Conservation (phyloP, 2,888 invertebrate species). For the Dryococelus australis region DNA sequence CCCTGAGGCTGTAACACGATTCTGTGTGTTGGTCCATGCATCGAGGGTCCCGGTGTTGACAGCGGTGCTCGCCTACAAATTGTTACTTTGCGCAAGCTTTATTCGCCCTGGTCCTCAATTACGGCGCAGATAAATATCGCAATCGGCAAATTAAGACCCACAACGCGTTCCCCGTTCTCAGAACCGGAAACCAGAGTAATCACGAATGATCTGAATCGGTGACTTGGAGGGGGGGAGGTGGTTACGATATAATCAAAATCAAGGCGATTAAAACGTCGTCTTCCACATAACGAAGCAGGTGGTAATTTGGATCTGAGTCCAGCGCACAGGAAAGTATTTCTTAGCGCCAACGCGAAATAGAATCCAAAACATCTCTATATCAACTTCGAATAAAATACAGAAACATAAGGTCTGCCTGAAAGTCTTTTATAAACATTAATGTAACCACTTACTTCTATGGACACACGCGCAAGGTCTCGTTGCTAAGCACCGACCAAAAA, state of each 20-base stretch:
- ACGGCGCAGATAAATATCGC: neutral
- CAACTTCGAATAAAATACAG: neutral
- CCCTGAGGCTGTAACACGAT: neutral
- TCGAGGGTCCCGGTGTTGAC: neutral
- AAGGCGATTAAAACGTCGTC: neutral
- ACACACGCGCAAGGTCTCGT: too few relatives aligned
- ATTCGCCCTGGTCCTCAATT: neutral
- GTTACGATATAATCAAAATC: neutral
- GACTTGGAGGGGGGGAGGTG: too few relatives aligned
- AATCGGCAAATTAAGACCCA: neutral
- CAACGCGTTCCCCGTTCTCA: neutral
- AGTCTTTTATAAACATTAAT: too few relatives aligned
- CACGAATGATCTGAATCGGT: neutral
- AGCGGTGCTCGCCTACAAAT: neutral
- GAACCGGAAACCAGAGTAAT: neutral
- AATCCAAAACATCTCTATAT: neutral
- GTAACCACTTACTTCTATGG: too few relatives aligned
- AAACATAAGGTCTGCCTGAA: too few relatives aligned
- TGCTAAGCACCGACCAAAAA: too few relatives aligned
- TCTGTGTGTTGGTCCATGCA: neutral
- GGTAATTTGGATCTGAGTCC: neutral
- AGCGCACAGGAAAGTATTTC: neutral
- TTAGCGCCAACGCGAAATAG: neutral
- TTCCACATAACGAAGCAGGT: neutral
- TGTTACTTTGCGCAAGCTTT: conserved; percentile 2